Conservation (phyloP, 2,888 invertebrate species). For the Drosophila austrosaltans region DNA sequence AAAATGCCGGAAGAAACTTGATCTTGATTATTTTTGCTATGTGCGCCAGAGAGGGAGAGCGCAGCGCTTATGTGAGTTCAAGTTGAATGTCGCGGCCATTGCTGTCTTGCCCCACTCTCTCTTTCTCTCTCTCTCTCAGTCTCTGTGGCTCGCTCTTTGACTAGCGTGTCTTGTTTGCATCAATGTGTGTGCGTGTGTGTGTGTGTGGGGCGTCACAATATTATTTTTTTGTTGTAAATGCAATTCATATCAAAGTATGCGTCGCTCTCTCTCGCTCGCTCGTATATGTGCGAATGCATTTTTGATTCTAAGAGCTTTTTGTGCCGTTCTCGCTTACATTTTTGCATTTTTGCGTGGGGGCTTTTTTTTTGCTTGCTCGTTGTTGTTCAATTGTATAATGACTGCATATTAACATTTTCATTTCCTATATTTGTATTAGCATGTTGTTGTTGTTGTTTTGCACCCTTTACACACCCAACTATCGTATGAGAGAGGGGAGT, state of each 20-base stretch:
- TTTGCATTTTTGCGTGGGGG: slow-evolving; percentile 13
- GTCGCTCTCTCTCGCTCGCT: not conserved
- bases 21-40: slow-evolving; percentile 76
- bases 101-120: slow-evolving; percentile 25
- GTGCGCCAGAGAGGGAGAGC: slow-evolving; percentile 30
- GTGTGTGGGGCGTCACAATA: slow-evolving; percentile 39
- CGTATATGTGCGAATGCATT: not conserved
- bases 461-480: not conserved
- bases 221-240: slow-evolving; percentile 50
- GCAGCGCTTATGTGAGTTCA: slow-evolving; percentile 63
- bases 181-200: slow-evolving; percentile 18
- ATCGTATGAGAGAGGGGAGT: not conserved
- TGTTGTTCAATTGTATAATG: slow-evolving; percentile 48
- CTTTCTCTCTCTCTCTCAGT: slow-evolving; percentile 17
- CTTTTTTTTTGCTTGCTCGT: slow-evolving; percentile 14
- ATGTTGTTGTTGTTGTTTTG: not conserved
- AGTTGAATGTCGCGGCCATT: slow-evolving; percentile 77
- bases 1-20: slow-evolving; percentile 80
- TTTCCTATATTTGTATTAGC: slow-evolving; percentile 14
- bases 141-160: not conserved
- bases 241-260: not conserved
- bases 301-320: slow-evolving; percentile 14
- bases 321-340: slow-evolving; percentile 7
- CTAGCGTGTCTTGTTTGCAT: not conserved
- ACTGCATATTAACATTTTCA: slow-evolving; percentile 23